Base-by-base conservation (phyloP, 2,113 vertebrate species). In the Calyptomena viridis region DNA sequence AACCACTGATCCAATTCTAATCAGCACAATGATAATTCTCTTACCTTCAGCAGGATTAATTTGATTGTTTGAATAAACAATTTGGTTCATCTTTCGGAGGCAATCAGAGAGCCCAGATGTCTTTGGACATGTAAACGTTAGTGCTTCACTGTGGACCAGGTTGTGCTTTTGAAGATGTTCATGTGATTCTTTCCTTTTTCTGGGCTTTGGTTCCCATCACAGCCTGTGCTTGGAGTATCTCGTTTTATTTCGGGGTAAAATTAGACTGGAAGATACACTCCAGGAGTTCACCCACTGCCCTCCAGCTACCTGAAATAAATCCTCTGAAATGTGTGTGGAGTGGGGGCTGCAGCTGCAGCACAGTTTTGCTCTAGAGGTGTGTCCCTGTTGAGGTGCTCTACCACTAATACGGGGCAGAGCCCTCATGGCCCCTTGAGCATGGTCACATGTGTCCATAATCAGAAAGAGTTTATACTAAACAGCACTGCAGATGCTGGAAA, bases 1-100 rank as follows among this genome's bases (percentile, higher is more conserved):
- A 85, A 60, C 53, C 44, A 66, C 53, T 33, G 87, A 88, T 91
- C 59, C 85, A 93, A n/a, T 74, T 97, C 64, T 81, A 90, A 94
- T 93, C 90, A 94, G 55, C 64, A 64, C 64, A 85, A 39, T 52
- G 67, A 62, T 55, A 96, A 96, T 84, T 91, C 39, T 94, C 56
- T 77, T 69, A 88, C 62, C 33, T 84, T 68, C 68, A 83, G n/a
- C 11, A 83, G 72, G 64, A 94, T 88, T 95, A 95, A 84, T 63
- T 47, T 86, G 90, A 74, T 59, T 94, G 60, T 86, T 40, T 67
- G 47, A 86, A 72, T 88, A 93, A 94, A 94, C 60, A 92, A 75
- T 78, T 90, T 84, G n/a, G 9, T 84, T 89, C 33, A 87, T 63
- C 64, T 56, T 89, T 86, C 85, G 75, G 53, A 95, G 80, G 28